Percentiles rank a stretch among this genome's conserved stretches.
Conservation (phyloP, 2,888 invertebrate species). For the Callyntrura sp. region DNA sequence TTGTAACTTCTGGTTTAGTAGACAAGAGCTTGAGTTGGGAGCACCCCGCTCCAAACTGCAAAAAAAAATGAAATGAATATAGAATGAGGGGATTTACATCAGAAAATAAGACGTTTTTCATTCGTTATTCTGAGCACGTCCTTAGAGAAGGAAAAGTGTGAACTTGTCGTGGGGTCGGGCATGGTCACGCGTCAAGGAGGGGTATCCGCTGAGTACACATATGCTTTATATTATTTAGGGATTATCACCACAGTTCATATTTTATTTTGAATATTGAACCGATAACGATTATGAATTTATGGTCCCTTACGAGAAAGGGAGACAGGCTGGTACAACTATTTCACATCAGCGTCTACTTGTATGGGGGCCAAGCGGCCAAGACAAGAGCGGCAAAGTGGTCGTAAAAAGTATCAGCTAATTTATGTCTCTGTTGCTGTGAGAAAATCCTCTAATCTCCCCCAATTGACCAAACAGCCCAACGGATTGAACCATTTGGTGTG, state of each 20-base stretch:
- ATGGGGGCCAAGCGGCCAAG: slow-evolving; percentile 6
- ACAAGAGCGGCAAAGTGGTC: background rate
- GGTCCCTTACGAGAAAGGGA: slow-evolving; percentile 9
- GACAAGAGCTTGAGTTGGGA: slow-evolving; percentile 95
- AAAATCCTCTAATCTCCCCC: slow-evolving; percentile 36
- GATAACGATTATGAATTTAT: slow-evolving; percentile 43
- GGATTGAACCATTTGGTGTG: slow-evolving; percentile 21
- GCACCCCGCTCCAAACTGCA: slow-evolving; percentile 91
- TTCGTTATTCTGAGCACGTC: slow-evolving; percentile 25
- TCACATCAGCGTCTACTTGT: slow-evolving; percentile 41
- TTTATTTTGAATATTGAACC: background rate
- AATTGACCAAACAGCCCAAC: background rate
- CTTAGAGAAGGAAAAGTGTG: background rate
- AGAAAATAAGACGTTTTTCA: background rate
- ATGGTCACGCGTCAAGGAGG: no score
- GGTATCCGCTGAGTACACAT: background rate
- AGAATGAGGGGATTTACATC: background rate
- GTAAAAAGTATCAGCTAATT: slow-evolving; percentile 51
- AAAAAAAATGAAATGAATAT: slow-evolving; percentile 83
- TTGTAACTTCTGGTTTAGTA: slow-evolving; percentile 96
- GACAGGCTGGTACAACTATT: background rate
- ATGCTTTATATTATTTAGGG: slow-evolving; percentile 17
- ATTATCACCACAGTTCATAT: slow-evolving; percentile 29
- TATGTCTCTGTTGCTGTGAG: slow-evolving; percentile 33
- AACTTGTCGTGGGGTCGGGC: slow-evolving; percentile 18